Evolutionary conservation across 2,888 invertebrate genomes (phyloP), one percentile per base, ranked within the genome.

Genomic region (Macrophya alboannulata): DNA sequence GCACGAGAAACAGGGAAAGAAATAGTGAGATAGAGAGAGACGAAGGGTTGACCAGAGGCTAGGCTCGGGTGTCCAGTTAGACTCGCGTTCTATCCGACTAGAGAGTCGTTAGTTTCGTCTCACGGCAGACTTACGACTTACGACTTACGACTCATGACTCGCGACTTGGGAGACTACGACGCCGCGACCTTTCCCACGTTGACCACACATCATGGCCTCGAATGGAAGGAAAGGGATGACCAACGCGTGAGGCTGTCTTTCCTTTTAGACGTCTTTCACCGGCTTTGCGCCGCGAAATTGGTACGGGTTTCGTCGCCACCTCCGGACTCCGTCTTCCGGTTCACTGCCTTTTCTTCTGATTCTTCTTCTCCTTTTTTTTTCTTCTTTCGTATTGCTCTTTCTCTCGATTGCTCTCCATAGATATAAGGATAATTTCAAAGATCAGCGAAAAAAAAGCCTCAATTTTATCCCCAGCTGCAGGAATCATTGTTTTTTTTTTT

Each of bases 401-500:
- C 77, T 72, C 59, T 25, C 68, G 37, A 68, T 37, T 31, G 37
- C 68, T 37, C 37, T 31, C 25, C 31, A 31, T 68, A 17, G 68
- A 8, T n/a, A n/a, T n/a, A n/a, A 17, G 62, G 21, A 15, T 12
- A 37, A 37, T 86, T 77, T 85, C 68, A 68, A 84, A 74, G 59
- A 74, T 68, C 74, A 86, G 86, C 85, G 88, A 87, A 87, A 71
- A 21, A 31, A 40, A 40, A 55, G 8, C 55, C n/a, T 2, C 55
- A 6, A 55, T 55, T 55, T 55, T n/a, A 55, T 55, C 55, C n/a
- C n/a, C 55, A 55, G 6, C 55, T 55, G 55, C n/a, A 51, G n/a
- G 17, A 10, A 55, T n/a, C 31, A 31, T 2, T 31, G 31, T 31
- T 31, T 31, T 31, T 31, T 31, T 31, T 31, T 31, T 31, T 31